These are phyloP conservation scores for Pseudochromis fuscus DNA, from an alignment of 2,797 vertebrate genomes.

Conservation along the genomic window DNA sequence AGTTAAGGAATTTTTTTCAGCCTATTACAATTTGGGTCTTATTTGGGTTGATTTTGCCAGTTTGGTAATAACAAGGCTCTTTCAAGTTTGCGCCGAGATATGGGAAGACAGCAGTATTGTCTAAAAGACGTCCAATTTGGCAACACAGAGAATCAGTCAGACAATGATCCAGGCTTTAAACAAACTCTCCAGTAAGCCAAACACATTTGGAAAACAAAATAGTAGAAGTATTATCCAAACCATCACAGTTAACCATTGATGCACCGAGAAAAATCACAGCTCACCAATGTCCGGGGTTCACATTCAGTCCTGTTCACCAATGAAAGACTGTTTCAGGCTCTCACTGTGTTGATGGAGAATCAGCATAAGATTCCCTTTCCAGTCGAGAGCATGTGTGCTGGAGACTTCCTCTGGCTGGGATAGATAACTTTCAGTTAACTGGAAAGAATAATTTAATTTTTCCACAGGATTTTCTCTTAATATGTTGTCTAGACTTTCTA, in stretches of 20 bases:
- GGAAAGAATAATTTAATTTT: not conserved
- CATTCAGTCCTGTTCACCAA: not conserved
- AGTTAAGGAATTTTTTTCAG: conserved; percentile 18
- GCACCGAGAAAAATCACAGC: not conserved
- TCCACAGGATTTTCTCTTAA: not conserved
- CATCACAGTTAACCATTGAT: no score
- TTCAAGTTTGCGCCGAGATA: not conserved
- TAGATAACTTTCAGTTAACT: not conserved
- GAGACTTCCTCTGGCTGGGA: not conserved
- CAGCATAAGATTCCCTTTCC: not conserved
- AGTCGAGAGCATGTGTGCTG: not conserved
- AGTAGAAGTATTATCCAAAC: conserved; percentile 1
- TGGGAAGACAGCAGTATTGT: not conserved
- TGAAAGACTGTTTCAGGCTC: not conserved
- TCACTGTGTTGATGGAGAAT: not conserved
- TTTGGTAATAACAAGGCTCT: conserved; percentile 1
- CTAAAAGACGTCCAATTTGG: not conserved
- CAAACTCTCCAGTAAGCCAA: conserved; percentile 2
- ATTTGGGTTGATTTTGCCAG: conserved; percentile 7
- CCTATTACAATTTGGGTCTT: not conserved
- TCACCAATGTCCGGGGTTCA: not conserved
- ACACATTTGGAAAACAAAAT: conserved; percentile 4
- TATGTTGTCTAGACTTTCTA: not conserved
- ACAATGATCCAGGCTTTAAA: conserved; percentile 19
- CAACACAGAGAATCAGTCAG: not conserved